Percentiles rank a stretch among this genome's conserved stretches.
Evolutionary conservation across 2,113 vertebrate species (phyloP).

Genomic region (Callospermophilus lateralis): DNA sequence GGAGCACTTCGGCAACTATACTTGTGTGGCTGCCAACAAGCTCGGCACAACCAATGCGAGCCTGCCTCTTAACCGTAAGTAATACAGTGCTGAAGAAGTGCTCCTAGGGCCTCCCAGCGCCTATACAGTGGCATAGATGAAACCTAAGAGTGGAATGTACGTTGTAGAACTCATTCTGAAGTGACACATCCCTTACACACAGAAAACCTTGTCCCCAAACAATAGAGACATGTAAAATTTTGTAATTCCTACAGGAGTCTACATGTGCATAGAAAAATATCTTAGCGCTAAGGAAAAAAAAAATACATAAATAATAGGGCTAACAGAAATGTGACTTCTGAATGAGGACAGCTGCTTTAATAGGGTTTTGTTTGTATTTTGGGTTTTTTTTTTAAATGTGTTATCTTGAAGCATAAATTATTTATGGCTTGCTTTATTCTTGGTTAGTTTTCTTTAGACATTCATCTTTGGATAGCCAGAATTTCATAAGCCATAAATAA

Average conservation of each 20-base stretch:
- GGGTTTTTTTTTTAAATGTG: neutral
- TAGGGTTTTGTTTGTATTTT: neutral
- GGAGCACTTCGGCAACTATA: slow-evolving; percentile 99
- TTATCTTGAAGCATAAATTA: neutral
- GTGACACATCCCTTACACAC: neutral
- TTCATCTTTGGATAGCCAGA: neutral
- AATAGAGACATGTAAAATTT: neutral
- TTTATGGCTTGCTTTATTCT: neutral
- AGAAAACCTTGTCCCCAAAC: neutral
- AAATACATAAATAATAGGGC: neutral
- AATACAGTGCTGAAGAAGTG: slow-evolving; percentile 34
- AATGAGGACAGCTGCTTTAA: neutral
- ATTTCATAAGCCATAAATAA: neutral
- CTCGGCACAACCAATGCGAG: slow-evolving; percentile 97
- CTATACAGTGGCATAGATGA: neutral
- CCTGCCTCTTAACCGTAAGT: slow-evolving; percentile 99
- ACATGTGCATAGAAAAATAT: neutral
- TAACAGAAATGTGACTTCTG: neutral
- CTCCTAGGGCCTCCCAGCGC: neutral
- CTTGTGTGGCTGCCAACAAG: slow-evolving; percentile 97
- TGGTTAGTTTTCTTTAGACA: slow-evolving; percentile 2
- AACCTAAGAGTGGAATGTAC: neutral
- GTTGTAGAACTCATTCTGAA: neutral
- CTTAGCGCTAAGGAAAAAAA: neutral
- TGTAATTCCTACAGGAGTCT: neutral